Base-by-base conservation (phyloP, 2,113 vertebrate genomes). In the Myotis brandtii region DNA sequence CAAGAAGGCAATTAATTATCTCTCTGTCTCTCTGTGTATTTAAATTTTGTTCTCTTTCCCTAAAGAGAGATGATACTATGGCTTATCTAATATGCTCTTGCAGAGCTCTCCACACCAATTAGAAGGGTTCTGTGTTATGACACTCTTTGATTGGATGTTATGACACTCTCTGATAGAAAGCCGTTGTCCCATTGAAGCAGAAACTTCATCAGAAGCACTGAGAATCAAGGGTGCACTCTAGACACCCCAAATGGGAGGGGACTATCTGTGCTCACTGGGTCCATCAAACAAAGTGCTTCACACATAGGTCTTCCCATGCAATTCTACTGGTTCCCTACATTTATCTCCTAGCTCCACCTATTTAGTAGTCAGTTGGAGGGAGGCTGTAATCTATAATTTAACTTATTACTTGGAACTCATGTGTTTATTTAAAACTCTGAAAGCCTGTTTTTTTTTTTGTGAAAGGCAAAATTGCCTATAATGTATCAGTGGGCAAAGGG, bases 141-240 rank as follows among this genome's bases (percentile, higher is more conserved):
- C 97, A 98, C 77, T 96, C 20, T 96, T 95, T 96, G 59, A 97
- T 96, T 96, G 89, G 95, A 95, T 98, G 94, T 98, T 97, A 92
- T 97, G 97, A 97, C 97, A 98, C 80, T 97, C 83, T 95, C 89
- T 97, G 97, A 97, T 97, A 97, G 97, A 98, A 97, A 97, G 94
- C 97, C 96, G 76, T 97, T 97, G 97, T 97, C 96, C 94, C 92
- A 97, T 85, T 95, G 96, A 97, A 97, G 91, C 54, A 0, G 95
- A 96, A 98, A 98, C 72, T 93, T 97, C 92, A 84, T 95, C 96
- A 96, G 79, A 96, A 96, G 95, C 76, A 92, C 62, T 7, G 73
- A 97, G 95, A 98, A 98, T 96, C 96, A 94, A 95, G 95, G 96
- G 91, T 95, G 73, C 96, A n/a, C 96, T 95, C 88, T 93, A 97